Evolutionary conservation across 2,797 vertebrate species (phyloP), one percentile per base, ranked within the genome.

Genomic region (Yasuhikotakia modesta): DNA sequence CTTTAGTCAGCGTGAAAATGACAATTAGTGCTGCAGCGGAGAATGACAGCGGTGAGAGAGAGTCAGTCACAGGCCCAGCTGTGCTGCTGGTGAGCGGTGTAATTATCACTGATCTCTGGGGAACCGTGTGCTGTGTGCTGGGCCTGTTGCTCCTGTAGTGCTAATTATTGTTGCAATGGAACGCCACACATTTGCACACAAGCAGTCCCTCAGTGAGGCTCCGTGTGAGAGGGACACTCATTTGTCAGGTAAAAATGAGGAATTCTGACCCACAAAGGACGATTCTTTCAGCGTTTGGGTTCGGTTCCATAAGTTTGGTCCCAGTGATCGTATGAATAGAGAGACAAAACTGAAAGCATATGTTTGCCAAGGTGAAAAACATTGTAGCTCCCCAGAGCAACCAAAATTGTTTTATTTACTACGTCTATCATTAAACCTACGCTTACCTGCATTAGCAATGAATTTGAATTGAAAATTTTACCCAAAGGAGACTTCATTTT

Each of bases 31-130:
- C 71, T 73, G 55, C n/a, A 43, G 64, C 70, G 39, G 22, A 75
- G 69, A 72, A 64, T 52, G 48, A 21, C 27, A 35, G 32, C 50
- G 65, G 61, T 27, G 53, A 70, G 79, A 48, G 65, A 70, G 63
- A 74, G 77, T 69, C 73, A 22, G 68, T 64, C 61, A 57, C 46
- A 73, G 53, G 67, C 43, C 82, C 81, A 83, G 78, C 80, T 84
- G 86, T 45, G 80, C 76, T 82, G 81, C 79, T 83, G 65, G 64
- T 75, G 69, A 84, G 79, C 74, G 39, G 64, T 75, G 79, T 83
- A 84, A 85, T 86, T 83, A 86, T 82, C 27, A 30, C 58, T 68
- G 63, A 64, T 85, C 85, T 81, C 84, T n/a, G 53, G 86, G 79
- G 86, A 79, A 27, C 21, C 45, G 64, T 75, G 78, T 50, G 69